A percentile compares a stretch with the other conserved stretches of the same genome.
Conservation (phyloP, 2,797 vertebrate genomes). For the Emydoidea blandingii region DNA sequence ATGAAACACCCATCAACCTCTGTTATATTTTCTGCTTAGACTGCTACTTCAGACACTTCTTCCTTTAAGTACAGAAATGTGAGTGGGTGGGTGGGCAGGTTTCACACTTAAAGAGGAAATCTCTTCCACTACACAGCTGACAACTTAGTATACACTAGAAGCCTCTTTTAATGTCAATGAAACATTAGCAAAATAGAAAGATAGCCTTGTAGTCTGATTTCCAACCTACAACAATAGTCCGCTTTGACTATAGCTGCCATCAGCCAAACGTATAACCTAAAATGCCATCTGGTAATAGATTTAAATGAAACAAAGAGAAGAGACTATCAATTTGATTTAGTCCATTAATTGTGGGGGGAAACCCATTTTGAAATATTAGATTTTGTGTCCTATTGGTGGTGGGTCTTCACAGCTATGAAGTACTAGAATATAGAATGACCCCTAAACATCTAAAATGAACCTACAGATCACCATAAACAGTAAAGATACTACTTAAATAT, state of each 20-base stretch:
- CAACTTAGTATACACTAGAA: background rate
- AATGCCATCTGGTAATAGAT: conserved; percentile 43
- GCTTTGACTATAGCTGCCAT: background rate
- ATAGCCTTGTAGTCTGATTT: background rate
- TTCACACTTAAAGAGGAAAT: conserved; percentile 10
- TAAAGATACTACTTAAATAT: background rate
- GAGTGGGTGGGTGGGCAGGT: background rate
- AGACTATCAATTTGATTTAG: background rate
- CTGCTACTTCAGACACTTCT: background rate
- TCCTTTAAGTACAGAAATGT: background rate
- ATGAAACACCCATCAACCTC: background rate
- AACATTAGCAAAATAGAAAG: background rate
- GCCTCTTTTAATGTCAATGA: conserved; percentile 8
- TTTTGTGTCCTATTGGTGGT: background rate
- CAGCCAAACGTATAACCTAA: background rate
- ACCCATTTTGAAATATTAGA: conserved; percentile 8
- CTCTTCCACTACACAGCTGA: conserved; percentile 11
- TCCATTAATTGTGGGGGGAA: background rate
- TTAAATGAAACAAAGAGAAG: background rate
- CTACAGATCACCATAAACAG: conserved; percentile 25
- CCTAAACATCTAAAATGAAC: background rate
- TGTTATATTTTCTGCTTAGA: accelerated
- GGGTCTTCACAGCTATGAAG: background rate
- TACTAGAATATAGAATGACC: background rate
- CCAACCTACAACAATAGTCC: background rate